phyloP scores from a whole-genome alignment of 2,888 invertebrate genomes.

The Drosophila multiciliata region DNA sequence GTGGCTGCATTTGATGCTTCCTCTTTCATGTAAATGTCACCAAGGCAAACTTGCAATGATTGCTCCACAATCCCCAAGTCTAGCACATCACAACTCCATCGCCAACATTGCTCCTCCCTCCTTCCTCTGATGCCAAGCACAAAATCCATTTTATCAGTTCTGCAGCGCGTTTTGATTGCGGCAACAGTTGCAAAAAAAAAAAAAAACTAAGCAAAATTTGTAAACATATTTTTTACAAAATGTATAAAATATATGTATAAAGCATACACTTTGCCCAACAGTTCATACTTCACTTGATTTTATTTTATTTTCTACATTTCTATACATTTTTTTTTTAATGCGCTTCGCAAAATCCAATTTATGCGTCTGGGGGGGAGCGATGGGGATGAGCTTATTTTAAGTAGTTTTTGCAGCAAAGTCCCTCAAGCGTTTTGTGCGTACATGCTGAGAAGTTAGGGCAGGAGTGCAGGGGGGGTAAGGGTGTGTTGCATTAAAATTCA shows the following conservation, averaged over 20 bases:
- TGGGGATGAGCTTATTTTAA: constrained; percentile 72
- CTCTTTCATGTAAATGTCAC: constrained; percentile 71
- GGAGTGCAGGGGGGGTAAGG: not conserved
- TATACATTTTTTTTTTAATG: constrained; percentile 29
- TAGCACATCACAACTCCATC: not conserved
- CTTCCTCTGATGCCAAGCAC: not conserved
- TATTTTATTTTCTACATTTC: constrained; percentile 13
- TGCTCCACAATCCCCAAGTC: constrained; percentile 30
- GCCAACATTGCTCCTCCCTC: not conserved
- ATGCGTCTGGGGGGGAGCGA: constrained; percentile 20
- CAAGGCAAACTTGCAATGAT: constrained; percentile 62
- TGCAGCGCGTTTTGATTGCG: constrained; percentile 62
- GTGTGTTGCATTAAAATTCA: constrained; percentile 72
- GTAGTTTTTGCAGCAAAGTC: constrained; percentile 70
- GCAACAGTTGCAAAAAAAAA: constrained; percentile 56
- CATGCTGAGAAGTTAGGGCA: constrained; percentile 32
- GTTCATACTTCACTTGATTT: constrained; percentile 9
- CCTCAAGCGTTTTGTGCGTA: constrained; percentile 63
- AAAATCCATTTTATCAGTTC: constrained; percentile 47
- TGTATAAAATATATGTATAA: constrained; percentile 32
- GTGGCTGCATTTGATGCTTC: constrained; percentile 69
- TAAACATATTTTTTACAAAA: constrained; percentile 73
- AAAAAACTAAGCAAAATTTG: constrained; percentile 36
- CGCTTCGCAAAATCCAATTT: constrained; percentile 68
- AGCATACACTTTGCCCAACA: constrained; percentile 15